A percentile compares a stretch with the other conserved stretches of the same genome.
Conservation (phyloP, 2,797 vertebrate genomes). For the Chelonia mydas region DNA sequence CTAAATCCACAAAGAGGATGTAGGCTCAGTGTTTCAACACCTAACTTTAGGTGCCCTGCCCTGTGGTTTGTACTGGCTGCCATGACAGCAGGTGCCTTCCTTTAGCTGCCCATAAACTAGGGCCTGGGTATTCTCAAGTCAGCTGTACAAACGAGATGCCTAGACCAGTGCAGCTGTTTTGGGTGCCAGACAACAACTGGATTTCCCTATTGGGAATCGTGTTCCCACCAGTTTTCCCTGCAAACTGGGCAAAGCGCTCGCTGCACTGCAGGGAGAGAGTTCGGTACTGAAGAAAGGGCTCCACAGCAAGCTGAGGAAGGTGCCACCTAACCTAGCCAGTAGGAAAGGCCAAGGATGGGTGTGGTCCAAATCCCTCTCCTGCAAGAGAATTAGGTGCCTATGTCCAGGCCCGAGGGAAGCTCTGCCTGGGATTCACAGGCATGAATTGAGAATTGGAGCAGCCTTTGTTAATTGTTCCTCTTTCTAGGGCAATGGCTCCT, state of each 20-base stretch:
- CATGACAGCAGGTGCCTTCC: neutral
- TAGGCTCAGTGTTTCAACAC: neutral
- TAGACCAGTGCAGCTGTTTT: too few species aligned
- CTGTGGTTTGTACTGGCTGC: neutral
- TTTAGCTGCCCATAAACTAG: neutral
- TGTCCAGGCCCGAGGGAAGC: too few species aligned
- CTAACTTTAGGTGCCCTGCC: neutral
- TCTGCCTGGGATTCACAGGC: neutral
- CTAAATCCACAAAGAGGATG: neutral
- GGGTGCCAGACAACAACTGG: too few species aligned
- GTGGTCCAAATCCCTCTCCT: too few species aligned
- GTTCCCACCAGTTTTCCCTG: neutral
- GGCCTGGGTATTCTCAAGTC: neutral
- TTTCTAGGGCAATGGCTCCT: too few species aligned
- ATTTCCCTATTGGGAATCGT: neutral
- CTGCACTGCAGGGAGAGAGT: too few species aligned
- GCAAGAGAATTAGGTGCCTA: neutral
- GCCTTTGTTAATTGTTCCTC: too few species aligned
- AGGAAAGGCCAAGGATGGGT: neutral
- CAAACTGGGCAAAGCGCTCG: neutral
- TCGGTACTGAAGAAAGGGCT: neutral
- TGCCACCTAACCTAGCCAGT: neutral
- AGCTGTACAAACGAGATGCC: accelerated
- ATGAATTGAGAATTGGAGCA: too few species aligned
- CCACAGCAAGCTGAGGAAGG: neutral